A percentile compares a stretch with the other conserved stretches of the same genome.
phyloP scores from a whole-genome alignment of 2,797 vertebrate species.

The Ibycter americanus region DNA sequence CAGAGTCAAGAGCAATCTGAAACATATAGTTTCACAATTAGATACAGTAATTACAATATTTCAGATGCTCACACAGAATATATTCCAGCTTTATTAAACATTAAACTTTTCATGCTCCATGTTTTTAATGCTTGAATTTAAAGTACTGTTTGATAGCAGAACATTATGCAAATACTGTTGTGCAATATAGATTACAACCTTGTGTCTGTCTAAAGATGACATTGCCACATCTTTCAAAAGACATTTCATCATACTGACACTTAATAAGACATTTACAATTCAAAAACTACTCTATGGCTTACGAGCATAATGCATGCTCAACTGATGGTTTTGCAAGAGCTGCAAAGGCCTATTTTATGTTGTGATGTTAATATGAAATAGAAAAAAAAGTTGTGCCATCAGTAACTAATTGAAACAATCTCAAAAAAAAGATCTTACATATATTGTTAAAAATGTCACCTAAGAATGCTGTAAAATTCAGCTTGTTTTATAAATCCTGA shows the following conservation, averaged over 20 bases:
- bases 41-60: background rate
- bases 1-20: background rate
- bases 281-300: background rate
- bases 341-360: background rate
- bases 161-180: background rate
- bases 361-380: background rate
- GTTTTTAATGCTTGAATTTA: background rate
- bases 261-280: background rate
- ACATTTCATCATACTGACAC: background rate
- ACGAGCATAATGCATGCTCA: background rate
- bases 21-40: background rate
- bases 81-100: background rate
- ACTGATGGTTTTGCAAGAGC: background rate
- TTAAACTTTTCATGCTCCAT: background rate
- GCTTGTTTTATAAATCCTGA: background rate
- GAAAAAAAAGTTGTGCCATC: background rate
- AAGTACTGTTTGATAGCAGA: background rate
- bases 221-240: background rate
- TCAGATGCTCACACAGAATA: background rate
- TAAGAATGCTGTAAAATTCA: background rate
- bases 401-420: background rate
- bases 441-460: background rate
- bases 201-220: background rate
- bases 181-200: background rate
- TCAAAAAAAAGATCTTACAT: background rate